A percentile compares a stretch with the other conserved stretches of the same genome.
Conservation (phyloP, 2,797 vertebrate genomes). For the Dromococcyx pavoninus region DNA sequence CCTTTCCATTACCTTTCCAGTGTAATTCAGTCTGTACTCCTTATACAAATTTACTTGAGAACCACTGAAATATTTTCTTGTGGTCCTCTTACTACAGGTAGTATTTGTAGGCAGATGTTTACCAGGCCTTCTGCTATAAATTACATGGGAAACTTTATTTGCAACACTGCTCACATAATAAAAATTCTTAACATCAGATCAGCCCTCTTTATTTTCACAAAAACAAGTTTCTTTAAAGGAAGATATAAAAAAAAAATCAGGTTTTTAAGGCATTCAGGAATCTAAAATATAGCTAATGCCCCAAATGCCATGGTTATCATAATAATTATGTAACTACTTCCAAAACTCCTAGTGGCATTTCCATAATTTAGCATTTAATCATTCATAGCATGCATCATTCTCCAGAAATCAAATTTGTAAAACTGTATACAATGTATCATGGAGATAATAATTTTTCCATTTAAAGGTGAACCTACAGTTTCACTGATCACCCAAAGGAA, state of each 20-base stretch:
- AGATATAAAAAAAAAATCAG: background rate
- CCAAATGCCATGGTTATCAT: background rate
- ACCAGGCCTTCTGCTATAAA: background rate
- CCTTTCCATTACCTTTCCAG: background rate
- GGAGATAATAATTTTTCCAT: background rate
- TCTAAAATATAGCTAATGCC: background rate
- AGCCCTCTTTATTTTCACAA: background rate
- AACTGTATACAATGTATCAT: background rate
- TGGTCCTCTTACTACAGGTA: background rate
- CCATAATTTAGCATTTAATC: background rate
- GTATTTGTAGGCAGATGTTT: background rate
- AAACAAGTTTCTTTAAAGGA: background rate
- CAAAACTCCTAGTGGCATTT: background rate
- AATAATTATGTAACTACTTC: background rate
- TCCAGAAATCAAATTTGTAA: background rate
- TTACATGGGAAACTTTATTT: background rate
- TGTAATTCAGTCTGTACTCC: background rate
- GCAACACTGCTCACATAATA: background rate
- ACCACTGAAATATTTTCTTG: background rate
- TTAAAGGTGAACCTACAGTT: background rate
- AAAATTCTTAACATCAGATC: background rate
- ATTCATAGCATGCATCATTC: background rate
- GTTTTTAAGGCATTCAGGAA: background rate
- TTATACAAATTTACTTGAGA: background rate
- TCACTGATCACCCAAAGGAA: background rate